Evolutionary conservation across 92 coral and sea anemone species (phyloP).

Genomic region (Meandrina meandrites): DNA sequence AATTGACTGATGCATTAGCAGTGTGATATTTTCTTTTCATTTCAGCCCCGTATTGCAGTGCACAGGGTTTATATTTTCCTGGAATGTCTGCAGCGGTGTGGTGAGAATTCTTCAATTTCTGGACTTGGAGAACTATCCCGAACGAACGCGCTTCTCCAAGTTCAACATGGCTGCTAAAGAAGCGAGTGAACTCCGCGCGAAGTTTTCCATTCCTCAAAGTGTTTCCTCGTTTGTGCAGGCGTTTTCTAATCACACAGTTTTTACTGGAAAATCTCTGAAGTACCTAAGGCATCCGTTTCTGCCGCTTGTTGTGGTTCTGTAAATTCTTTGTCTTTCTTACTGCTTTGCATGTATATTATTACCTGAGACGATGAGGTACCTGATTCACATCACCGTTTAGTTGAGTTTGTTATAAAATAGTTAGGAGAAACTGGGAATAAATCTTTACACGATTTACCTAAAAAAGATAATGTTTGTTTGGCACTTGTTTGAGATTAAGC

Average conservation of each 20-base stretch:
- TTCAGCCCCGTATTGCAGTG: conserved; percentile 68
- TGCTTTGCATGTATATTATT: not conserved
- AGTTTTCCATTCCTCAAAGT: conserved; percentile 59
- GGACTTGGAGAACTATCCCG: conserved; percentile 55
- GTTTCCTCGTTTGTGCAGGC: conserved; percentile 65
- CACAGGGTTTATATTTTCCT: conserved; percentile 85
- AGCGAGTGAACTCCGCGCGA: conserved; percentile 58
- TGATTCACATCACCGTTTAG: not conserved
- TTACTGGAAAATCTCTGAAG: conserved; percentile 75
- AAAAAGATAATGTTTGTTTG: not conserved
- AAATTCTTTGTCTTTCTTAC: not conserved
- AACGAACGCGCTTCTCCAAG: conserved; percentile 48
- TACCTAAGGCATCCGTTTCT: conserved; percentile 79
- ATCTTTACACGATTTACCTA: not conserved
- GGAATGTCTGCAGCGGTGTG: conserved; percentile 80
- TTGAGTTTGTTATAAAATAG: not conserved
- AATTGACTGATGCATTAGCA: too few species aligned
- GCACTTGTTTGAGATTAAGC: not conserved
- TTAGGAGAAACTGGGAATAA: not conserved
- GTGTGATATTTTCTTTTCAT: not conserved
- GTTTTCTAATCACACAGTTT: conserved; percentile 87
- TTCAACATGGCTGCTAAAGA: conserved; percentile 64
- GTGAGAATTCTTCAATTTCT: conserved; percentile 66
- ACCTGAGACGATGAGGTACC: not conserved
- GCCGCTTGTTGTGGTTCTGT: conserved; percentile 80